These are phyloP conservation scores for Boulengeromyrus knoepffleri DNA, from an alignment of 2,113 vertebrate genomes.

Conservation along the genomic window DNA sequence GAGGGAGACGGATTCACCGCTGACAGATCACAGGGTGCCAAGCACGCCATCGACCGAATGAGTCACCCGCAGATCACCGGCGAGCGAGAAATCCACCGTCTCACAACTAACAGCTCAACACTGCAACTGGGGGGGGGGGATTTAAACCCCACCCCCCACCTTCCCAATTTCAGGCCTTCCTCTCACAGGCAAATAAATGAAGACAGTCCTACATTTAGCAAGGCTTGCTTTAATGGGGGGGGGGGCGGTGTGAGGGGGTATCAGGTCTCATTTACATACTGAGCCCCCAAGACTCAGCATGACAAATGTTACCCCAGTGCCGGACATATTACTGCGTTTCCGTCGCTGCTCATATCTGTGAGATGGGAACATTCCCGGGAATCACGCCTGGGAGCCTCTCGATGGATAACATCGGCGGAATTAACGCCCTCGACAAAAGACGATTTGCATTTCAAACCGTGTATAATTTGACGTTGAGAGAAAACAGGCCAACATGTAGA, in stretches of 20 bases:
- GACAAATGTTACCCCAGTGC: neutral
- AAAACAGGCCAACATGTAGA: neutral
- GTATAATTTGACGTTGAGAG: conserved; percentile 36
- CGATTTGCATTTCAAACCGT: conserved; percentile 2
- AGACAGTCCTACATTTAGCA: neutral
- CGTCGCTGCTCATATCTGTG: neutral
- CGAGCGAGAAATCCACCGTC: neutral
- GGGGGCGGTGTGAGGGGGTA: neutral
- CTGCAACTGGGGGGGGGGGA: neutral
- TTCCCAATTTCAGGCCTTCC: neutral
- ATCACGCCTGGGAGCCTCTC: neutral
- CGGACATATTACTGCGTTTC: neutral
- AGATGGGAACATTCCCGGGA: neutral
- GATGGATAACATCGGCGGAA: neutral
- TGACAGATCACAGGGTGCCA: neutral
- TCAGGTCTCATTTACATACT: neutral
- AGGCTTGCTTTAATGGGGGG: neutral
- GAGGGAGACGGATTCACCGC: neutral
- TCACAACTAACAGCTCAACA: neutral
- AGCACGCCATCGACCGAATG: neutral
- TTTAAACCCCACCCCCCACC: neutral
- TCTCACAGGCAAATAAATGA: neutral
- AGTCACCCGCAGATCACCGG: neutral
- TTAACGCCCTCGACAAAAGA: neutral
- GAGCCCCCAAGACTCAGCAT: neutral